Percentiles rank a stretch among this genome's conserved stretches.
phyloP scores from a whole-genome alignment of 2,888 invertebrate genomes.

The Geotrupes spiniger region DNA sequence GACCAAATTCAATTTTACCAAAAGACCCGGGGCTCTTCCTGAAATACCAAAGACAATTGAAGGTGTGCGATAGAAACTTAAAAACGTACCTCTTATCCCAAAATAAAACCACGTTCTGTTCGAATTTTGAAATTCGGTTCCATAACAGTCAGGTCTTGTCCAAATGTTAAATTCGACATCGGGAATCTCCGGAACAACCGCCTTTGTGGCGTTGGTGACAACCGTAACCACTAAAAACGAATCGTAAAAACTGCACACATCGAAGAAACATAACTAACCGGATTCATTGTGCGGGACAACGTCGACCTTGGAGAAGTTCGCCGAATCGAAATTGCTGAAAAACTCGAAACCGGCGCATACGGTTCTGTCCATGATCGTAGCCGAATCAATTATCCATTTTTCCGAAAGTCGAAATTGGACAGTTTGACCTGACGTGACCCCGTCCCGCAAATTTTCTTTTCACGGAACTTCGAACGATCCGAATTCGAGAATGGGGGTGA shows the following conservation, averaged over 20 bases:
- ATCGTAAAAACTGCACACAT: constrained; percentile 28
- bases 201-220: constrained; percentile 28
- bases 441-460: constrained; percentile 1
- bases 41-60: constrained; percentile 3
- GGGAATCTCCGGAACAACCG: constrained; percentile 51
- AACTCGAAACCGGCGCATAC: constrained; percentile 73
- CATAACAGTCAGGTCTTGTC: constrained; percentile 86
- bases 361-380: constrained; percentile 15
- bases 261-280: constrained; percentile 48
- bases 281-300: constrained; percentile 61
- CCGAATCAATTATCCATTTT: background rate
- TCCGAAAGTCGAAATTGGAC: background rate
- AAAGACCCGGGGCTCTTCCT: constrained; percentile 54
- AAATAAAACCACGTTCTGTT: constrained; percentile 94
- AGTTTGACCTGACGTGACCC: constrained; percentile 22
- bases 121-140: constrained; percentile 83
- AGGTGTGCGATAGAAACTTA: background rate
- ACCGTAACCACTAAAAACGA: constrained; percentile 33
- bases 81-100: constrained; percentile 60
- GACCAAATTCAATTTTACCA: constrained; percentile 77
- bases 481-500: constrained; percentile 6
- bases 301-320: constrained; percentile 82
- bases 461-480: background rate
- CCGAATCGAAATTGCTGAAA: constrained; percentile 86
- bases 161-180: constrained; percentile 86